Evolutionary conservation across 35 echinoderm and acorn worm genomes (phyloP).

Genomic region (Lytechinus pictus): DNA sequence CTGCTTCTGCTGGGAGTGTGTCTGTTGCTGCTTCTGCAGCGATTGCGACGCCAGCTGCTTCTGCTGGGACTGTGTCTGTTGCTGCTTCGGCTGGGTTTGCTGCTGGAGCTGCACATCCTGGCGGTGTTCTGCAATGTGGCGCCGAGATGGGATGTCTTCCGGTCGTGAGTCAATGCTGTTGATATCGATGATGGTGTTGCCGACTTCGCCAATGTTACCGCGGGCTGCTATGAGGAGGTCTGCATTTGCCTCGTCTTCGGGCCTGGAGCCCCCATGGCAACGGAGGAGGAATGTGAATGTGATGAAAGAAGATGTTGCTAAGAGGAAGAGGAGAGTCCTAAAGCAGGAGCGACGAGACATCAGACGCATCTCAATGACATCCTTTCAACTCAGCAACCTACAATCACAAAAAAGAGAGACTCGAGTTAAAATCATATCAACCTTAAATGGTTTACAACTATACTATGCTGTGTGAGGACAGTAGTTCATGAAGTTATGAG

Average conservation of each 20-base stretch:
- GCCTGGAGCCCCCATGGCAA: constrained; percentile 10
- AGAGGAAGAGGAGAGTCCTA: constrained; percentile 53
- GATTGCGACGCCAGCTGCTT: background rate
- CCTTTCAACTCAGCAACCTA: constrained; percentile 17
- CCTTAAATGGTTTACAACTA: no score
- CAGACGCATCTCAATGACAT: constrained; percentile 52
- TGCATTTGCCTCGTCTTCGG: background rate
- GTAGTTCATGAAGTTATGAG: no score
- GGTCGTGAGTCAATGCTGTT: constrained; percentile 32
- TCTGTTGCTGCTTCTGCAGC: background rate
- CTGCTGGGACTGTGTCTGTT: background rate
- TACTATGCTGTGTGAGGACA: no score
- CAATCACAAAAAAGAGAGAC: background rate
- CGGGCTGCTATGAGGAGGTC: constrained; percentile 34
- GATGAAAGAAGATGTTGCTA: constrained; percentile 51
- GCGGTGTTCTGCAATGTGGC: constrained; percentile 34
- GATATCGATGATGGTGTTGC: background rate
- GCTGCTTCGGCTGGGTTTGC: background rate
- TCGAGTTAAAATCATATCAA: background rate
- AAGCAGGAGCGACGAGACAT: constrained; percentile 43
- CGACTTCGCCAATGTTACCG: background rate
- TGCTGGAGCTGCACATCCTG: background rate
- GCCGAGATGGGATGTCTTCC: constrained; percentile 22
- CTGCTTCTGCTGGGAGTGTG: background rate
- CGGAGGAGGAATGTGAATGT: constrained; percentile 59